These are phyloP conservation scores for Ephydatia muelleri DNA, from an alignment of 37 sponge, comb jelly and placozoan species.

Conservation along the genomic window DNA sequence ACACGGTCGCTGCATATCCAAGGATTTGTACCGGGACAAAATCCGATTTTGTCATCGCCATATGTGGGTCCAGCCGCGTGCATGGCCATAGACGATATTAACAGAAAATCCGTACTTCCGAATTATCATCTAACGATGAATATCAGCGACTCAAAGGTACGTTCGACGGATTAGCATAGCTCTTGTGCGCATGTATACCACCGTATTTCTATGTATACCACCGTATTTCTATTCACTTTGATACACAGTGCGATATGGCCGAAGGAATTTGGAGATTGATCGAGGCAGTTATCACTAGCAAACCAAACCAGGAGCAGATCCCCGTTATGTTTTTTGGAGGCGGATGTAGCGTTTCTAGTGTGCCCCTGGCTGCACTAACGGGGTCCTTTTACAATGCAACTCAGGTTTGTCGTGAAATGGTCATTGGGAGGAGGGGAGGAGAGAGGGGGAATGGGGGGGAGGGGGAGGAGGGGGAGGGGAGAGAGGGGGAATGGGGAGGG, in stretches of 20 bases:
- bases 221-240: too few relatives aligned
- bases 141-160: constrained; percentile 56
- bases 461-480: too few relatives aligned
- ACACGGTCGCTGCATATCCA: neutral
- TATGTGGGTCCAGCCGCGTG: constrained; percentile 36
- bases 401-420: constrained; percentile 28
- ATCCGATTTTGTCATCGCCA: neutral
- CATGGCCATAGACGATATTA: constrained; percentile 60
- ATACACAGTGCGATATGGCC: constrained; percentile 56
- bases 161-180: neutral
- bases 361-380: constrained; percentile 60
- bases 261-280: constrained; percentile 75
- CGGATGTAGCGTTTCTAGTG: constrained; percentile 51
- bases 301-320: neutral
- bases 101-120: constrained; percentile 25
- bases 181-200: too few relatives aligned
- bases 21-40: neutral
- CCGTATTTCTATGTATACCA: too few relatives aligned
- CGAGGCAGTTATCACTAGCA: constrained; percentile 18
- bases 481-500: too few relatives aligned
- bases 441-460: too few relatives aligned
- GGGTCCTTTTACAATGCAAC: constrained; percentile 49
- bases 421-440: too few relatives aligned
- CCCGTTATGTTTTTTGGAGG: constrained; percentile 70
- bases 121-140: constrained; percentile 41